phyloP scores from a whole-genome alignment of 1,140 invertebrate genomes.

The Aphis craccivora region DNA sequence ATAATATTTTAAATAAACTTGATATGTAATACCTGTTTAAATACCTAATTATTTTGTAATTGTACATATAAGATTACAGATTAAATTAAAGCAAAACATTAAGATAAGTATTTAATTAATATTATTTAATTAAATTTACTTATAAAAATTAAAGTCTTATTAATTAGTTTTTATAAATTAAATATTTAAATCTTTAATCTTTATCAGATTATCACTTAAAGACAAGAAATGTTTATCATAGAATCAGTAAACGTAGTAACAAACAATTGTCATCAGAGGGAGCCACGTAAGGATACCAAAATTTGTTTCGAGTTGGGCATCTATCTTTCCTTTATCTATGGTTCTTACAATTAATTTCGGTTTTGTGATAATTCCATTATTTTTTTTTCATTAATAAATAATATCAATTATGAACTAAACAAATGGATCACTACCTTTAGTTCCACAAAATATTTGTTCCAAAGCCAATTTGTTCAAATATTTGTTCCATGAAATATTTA shows the following conservation, averaged over 20 bases:
- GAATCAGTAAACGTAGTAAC: neutral
- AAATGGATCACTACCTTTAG: too few species aligned
- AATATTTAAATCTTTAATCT: too few species aligned
- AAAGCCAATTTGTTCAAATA: too few species aligned
- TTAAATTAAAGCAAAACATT: neutral
- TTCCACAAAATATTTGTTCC: too few species aligned
- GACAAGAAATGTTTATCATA: neutral
- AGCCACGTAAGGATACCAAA: neutral
- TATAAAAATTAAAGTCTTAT: neutral
- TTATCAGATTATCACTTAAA: too few species aligned
- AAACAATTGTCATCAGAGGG: slow-evolving; percentile 4
- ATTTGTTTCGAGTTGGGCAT: neutral
- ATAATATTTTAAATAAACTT: neutral
- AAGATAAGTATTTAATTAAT: neutral
- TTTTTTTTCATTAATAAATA: too few species aligned
- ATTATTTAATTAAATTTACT: neutral
- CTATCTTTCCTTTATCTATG: neutral
- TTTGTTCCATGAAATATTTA: too few species aligned
- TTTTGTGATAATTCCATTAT: too few species aligned
- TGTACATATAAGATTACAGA: neutral
- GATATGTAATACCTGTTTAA: neutral
- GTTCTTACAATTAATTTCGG: too few species aligned
- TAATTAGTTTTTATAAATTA: too few species aligned
- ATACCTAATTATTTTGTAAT: neutral
- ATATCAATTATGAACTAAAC: too few species aligned